Conservation (phyloP, 2,113 vertebrate species). For the Triplophysa rosa region DNA sequence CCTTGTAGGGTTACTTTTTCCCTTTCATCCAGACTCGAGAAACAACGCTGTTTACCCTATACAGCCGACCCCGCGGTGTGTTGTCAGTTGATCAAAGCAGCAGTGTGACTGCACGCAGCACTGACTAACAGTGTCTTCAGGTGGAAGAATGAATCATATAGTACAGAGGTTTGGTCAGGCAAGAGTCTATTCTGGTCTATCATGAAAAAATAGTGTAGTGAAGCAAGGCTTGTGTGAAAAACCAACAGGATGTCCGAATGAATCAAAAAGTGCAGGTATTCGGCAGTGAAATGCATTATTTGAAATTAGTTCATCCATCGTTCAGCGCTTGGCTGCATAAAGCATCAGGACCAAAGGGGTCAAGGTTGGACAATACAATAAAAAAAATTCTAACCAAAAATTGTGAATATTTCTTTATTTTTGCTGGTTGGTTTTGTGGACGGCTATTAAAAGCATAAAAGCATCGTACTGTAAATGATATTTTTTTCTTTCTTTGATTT, state of each 20-base stretch:
- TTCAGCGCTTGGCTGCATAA: not conserved
- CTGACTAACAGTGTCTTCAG: not conserved
- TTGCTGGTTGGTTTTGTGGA: too few relatives aligned
- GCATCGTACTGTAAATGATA: too few relatives aligned
- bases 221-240: not conserved
- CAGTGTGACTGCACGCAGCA: not conserved
- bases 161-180: not conserved
- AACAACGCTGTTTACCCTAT: not conserved
- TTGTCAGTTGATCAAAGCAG: not conserved
- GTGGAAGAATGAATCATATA: not conserved
- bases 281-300: not conserved
- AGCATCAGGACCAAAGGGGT: not conserved
- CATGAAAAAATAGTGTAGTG: not conserved
- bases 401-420: too few relatives aligned
- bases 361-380: too few relatives aligned
- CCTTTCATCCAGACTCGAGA: slow-evolving; percentile 5
- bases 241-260: not conserved
- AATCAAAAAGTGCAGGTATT: not conserved
- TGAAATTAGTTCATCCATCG: not conserved
- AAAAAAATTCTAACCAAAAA: too few relatives aligned
- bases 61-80: not conserved
- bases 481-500: too few relatives aligned
- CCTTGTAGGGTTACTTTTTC: slow-evolving; percentile 10
- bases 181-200: not conserved
- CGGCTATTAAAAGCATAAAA: not conserved